phyloP scores from a whole-genome alignment of 2,888 invertebrate genomes.

The Erebia epiphron region DNA sequence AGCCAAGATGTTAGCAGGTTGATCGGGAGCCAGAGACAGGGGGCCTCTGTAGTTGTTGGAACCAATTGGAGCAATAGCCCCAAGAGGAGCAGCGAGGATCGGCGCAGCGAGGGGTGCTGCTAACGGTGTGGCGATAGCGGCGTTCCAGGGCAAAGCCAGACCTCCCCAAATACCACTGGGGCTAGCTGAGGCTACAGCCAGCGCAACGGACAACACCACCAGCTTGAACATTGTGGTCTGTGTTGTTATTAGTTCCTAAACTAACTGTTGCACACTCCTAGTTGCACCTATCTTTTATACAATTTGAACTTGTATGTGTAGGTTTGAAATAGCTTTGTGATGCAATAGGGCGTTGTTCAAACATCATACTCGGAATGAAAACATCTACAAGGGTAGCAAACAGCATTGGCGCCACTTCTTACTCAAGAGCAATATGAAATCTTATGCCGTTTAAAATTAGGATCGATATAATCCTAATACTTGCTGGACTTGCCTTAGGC shows the following conservation, averaged over 20 bases:
- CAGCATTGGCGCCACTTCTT: no score
- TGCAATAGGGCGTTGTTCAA: slow-evolving; percentile 12
- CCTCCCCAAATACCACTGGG: slow-evolving; percentile 55
- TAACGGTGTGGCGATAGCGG: slow-evolving; percentile 7
- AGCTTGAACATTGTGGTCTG: slow-evolving; percentile 82
- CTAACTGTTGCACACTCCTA: slow-evolving; percentile 63
- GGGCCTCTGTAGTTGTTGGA: slow-evolving; percentile 73
- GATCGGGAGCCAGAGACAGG: slow-evolving; percentile 70
- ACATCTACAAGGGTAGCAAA: slow-evolving; percentile 8
- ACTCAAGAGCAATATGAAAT: neutral
- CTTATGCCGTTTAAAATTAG: slow-evolving; percentile 5
- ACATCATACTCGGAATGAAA: slow-evolving; percentile 23
- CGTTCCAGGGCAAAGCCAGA: neutral
- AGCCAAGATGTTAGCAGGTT: slow-evolving; percentile 73
- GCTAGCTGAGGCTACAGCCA: slow-evolving; percentile 81
- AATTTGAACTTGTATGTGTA: neutral
- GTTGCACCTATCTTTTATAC: slow-evolving; percentile 37
- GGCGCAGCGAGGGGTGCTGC: slow-evolving; percentile 19
- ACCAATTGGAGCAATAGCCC: slow-evolving; percentile 38
- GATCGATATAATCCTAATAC: neutral
- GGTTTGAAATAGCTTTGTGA: neutral
- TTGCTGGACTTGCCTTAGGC: neutral
- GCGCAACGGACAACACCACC: slow-evolving; percentile 85
- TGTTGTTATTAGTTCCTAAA: slow-evolving; percentile 61
- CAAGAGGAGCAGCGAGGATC: slow-evolving; percentile 1